These are phyloP conservation scores for Gymnogyps californianus DNA, from an alignment of 2,113 vertebrate species.

Conservation along the genomic window DNA sequence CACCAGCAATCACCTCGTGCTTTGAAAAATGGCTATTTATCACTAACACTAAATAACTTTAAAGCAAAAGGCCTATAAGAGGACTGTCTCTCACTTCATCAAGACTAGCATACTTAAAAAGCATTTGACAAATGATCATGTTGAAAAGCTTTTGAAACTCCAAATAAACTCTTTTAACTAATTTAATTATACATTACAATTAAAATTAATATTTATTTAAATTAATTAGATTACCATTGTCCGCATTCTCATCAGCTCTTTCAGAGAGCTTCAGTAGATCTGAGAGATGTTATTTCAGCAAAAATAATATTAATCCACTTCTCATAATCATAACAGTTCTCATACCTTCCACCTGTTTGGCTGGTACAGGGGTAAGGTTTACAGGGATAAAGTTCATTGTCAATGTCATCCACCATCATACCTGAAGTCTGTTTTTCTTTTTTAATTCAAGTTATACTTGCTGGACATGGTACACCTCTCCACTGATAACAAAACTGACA, in stretches of 20 bases:
- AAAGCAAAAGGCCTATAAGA: not conserved
- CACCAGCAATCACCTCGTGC: not conserved
- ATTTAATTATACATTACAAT: not conserved
- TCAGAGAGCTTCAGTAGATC: not conserved
- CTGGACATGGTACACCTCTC: not conserved
- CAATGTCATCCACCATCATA: not conserved
- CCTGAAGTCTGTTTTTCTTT: not conserved
- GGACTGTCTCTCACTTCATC: not conserved
- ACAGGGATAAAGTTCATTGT: not conserved
- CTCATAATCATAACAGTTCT: not conserved
- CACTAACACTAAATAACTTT: not conserved
- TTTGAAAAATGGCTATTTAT: not conserved
- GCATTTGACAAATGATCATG: not conserved
- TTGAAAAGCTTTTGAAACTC: not conserved
- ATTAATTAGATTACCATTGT: not conserved
- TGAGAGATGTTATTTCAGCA: not conserved
- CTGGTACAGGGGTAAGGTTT: not conserved
- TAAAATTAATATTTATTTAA: not conserved
- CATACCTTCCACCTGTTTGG: not conserved
- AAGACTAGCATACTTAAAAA: not conserved
- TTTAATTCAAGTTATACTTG: not conserved
- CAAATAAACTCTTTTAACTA: not conserved
- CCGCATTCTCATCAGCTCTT: not conserved
- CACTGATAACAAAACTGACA: not conserved
- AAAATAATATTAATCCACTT: not conserved